Evolutionary conservation across 2,113 vertebrate species (phyloP).

Genomic region (Pelmatolapia mariae): DNA sequence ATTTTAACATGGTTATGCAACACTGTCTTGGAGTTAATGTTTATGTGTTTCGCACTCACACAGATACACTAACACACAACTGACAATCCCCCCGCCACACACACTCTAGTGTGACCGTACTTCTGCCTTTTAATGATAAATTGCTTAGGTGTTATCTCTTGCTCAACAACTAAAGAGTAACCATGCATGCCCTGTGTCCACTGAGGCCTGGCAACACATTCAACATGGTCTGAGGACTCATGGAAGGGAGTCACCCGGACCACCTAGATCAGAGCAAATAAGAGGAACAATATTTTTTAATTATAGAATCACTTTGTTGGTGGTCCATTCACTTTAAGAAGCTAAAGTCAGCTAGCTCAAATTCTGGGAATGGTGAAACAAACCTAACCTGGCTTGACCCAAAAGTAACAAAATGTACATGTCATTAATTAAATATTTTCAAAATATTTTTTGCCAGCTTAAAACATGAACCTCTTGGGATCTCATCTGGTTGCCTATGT

Average conservation of each 20-base stretch:
- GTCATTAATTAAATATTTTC: not conserved
- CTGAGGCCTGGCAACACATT: not conserved
- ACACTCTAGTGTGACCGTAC: not conserved
- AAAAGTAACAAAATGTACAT: not conserved
- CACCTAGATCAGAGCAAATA: not conserved
- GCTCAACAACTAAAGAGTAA: not conserved
- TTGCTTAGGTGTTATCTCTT: not conserved
- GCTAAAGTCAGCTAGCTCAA: not conserved
- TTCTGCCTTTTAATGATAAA: conserved; percentile 28
- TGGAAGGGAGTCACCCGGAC: not conserved
- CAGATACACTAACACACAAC: not conserved
- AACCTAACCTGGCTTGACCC: not conserved
- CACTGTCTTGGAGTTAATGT: conserved; percentile 47
- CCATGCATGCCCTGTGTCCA: not conserved
- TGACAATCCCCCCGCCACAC: not conserved
- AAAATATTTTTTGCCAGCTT: not conserved
- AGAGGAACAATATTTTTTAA: not conserved
- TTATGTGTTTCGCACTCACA: not conserved
- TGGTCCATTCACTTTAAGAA: not conserved
- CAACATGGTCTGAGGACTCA: not conserved
- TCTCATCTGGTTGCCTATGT: not conserved
- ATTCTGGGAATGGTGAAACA: not conserved
- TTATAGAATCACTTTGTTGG: not conserved
- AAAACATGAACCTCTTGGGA: not conserved
- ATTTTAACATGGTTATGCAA: conserved; percentile 12